Percentiles rank a stretch among this genome's conserved stretches.
Evolutionary conservation across 2,797 vertebrate species (phyloP).

Genomic region (Hydrolagus colliei): DNA sequence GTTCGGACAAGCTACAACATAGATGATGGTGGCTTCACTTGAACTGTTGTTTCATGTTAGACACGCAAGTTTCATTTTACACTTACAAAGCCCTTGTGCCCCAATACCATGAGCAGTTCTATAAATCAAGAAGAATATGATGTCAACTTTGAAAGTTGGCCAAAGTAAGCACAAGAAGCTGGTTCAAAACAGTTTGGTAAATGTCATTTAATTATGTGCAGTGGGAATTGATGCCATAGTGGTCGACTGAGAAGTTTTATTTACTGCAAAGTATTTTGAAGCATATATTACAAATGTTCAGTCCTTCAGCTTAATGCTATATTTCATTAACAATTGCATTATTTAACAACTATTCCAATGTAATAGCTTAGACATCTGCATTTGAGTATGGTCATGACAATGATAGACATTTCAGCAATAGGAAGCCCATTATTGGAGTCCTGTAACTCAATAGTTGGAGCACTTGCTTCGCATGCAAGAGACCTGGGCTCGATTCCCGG

Average conservation of each 20-base stretch:
- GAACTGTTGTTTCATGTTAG: not conserved
- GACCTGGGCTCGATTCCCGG: too few species aligned
- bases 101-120: slow-evolving; percentile 14
- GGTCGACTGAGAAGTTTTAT: not conserved
- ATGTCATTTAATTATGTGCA: slow-evolving; percentile 12
- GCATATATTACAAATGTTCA: slow-evolving; percentile 19
- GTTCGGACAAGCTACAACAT: not conserved
- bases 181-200: not conserved
- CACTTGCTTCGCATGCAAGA: too few species aligned
- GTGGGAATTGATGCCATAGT: slow-evolving; percentile 19
- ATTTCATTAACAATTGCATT: too few species aligned
- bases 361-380: too few species aligned
- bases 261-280: not conserved
- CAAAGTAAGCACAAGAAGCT: slow-evolving; percentile 13
- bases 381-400: too few species aligned
- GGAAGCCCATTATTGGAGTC: too few species aligned
- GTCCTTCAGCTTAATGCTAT: not conserved
- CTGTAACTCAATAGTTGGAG: too few species aligned
- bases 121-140: slow-evolving; percentile 26
- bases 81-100: slow-evolving; percentile 10
- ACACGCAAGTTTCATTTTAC: not conserved
- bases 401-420: too few species aligned
- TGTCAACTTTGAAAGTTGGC: slow-evolving; percentile 20
- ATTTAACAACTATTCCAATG: too few species aligned
- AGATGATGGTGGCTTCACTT: not conserved